A percentile compares a stretch with the other conserved stretches of the same genome.
Conservation (phyloP, 92 coral and sea anemone species). For the Epizoanthus rinbou region DNA sequence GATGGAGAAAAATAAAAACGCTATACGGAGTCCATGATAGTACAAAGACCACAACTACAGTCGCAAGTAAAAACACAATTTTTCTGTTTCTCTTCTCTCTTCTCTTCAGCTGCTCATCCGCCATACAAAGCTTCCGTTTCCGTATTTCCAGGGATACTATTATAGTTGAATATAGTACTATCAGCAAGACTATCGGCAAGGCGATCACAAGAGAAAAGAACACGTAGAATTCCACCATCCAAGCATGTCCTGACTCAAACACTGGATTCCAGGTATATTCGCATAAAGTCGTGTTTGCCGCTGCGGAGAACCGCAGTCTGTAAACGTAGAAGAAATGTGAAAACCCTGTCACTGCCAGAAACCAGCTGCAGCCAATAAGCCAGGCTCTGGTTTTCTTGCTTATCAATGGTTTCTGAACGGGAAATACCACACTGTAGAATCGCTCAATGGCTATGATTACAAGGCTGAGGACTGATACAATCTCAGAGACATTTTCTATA, state of each 20-base stretch:
- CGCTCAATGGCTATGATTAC: slow-evolving; percentile 25
- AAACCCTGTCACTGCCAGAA: slow-evolving; percentile 5
- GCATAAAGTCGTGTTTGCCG: neutral
- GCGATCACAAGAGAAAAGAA: slow-evolving; percentile 19
- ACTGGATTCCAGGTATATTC: neutral
- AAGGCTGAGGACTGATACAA: slow-evolving; percentile 16
- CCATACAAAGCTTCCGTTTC: slow-evolving; percentile 9
- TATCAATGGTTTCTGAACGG: slow-evolving; percentile 12
- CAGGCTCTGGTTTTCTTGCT: slow-evolving; percentile 20
- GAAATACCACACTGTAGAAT: slow-evolving; percentile 26
- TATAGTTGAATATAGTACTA: slow-evolving; percentile 8
- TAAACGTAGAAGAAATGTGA: slow-evolving; percentile 13
- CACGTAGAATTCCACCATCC: slow-evolving; percentile 27
- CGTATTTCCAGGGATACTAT: slow-evolving; percentile 28
- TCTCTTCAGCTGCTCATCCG: slow-evolving; percentile 26
- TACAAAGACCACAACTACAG: slow-evolving; percentile 1
- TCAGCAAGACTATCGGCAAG: slow-evolving; percentile 5
- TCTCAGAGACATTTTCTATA: slow-evolving; percentile 24
- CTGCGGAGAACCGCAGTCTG: neutral
- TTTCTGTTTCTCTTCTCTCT: slow-evolving; percentile 36
- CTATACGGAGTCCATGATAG: slow-evolving; percentile 38
- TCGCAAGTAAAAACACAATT: slow-evolving; percentile 4
- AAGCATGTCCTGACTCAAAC: neutral
- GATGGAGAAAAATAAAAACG: slow-evolving; percentile 34
- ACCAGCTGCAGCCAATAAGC: slow-evolving; percentile 16